A percentile compares a stretch with the other conserved stretches of the same genome.
These are phyloP conservation scores for Stegodyphus mimosarum DNA, from an alignment of 1,140 invertebrate species.

Conservation along the genomic window DNA sequence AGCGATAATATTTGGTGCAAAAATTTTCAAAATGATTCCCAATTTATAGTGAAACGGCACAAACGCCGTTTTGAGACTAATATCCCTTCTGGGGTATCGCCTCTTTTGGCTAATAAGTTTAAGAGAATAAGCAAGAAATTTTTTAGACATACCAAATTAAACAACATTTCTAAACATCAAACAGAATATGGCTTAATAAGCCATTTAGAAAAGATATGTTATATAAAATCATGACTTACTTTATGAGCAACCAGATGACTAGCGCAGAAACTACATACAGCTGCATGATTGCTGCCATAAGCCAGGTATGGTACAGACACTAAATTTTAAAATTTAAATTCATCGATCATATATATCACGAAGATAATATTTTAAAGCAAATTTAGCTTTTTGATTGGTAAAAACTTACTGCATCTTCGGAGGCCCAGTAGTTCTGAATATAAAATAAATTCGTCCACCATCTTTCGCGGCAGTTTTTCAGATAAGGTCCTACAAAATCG, in stretches of 20 bases:
- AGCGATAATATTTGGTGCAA: no score
- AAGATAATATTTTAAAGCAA: background rate
- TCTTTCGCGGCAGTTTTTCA: conserved; percentile 49
- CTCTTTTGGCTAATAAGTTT: no score
- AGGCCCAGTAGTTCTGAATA: conserved; percentile 80
- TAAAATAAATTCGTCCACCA: conserved; percentile 64
- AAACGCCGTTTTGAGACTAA: no score
- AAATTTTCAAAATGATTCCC: no score
- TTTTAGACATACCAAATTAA: no score
- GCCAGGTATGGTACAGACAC: conserved; percentile 62
- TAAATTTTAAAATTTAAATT: background rate
- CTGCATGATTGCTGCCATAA: conserved; percentile 60
- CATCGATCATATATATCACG: background rate
- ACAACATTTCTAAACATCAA: no score
- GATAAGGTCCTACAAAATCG: conserved; percentile 58
- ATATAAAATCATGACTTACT: conserved; percentile 22
- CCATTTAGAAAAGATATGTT: no score
- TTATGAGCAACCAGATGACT: conserved; percentile 46
- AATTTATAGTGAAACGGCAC: no score
- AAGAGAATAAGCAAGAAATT: no score
- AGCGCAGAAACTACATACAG: conserved; percentile 30
- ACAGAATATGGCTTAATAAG: no score
- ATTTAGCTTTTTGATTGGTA: background rate
- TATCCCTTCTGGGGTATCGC: no score
- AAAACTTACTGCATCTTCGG: conserved; percentile 67